Evolutionary conservation across 2,797 vertebrate species (phyloP).

Genomic region (Sebastes itinus): DNA sequence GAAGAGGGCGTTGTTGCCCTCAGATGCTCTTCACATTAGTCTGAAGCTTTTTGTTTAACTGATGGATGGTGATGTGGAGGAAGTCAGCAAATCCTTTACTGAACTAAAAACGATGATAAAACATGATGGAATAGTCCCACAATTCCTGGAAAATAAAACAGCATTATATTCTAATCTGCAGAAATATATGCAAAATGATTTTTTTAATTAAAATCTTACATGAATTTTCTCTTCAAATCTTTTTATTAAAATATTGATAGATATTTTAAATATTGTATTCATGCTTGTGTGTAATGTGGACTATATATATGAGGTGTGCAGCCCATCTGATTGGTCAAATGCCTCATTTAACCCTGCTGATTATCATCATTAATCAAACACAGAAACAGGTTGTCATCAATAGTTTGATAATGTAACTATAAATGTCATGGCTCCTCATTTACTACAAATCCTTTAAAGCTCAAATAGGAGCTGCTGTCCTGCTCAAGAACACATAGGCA

Average conservation of each 20-base stretch:
- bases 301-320: not conserved
- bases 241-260: too few relatives aligned
- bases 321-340: not conserved
- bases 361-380: too few relatives aligned
- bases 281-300: not conserved
- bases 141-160: not conserved
- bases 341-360: not conserved
- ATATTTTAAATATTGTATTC: not conserved
- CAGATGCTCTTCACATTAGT: not conserved
- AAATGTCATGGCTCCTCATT: too few relatives aligned
- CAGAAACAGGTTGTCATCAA: too few relatives aligned
- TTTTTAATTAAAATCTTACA: not conserved
- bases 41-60: not conserved
- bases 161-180: too few relatives aligned
- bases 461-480: too few relatives aligned
- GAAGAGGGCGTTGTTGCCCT: not conserved
- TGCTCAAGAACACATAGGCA: too few relatives aligned
- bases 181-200: not conserved
- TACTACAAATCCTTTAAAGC: too few relatives aligned
- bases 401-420: accelerated
- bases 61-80: not conserved
- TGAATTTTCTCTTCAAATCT: too few relatives aligned
- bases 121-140: not conserved
- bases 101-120: not conserved
- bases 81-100: not conserved